These are phyloP conservation scores for Agrochola macilenta DNA, from an alignment of 2,888 invertebrate species.

Conservation along the genomic window DNA sequence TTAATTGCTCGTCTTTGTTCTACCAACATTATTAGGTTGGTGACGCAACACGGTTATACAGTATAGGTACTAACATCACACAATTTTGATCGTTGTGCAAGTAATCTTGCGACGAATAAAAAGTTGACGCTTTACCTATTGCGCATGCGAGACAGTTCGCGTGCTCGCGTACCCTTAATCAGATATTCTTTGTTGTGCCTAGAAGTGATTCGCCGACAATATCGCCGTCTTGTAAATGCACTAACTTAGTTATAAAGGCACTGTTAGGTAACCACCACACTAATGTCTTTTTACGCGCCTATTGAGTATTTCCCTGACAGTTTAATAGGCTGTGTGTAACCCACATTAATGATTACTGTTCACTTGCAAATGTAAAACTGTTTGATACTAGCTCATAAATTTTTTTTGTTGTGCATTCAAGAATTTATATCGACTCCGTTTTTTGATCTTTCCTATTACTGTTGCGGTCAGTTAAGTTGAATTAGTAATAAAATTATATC, in stretches of 20 bases:
- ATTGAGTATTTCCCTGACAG: slow-evolving; percentile 71
- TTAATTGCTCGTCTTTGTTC: slow-evolving; percentile 88
- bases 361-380: slow-evolving; percentile 65
- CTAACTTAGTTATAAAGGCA: slow-evolving; percentile 62
- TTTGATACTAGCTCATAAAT: slow-evolving; percentile 43
- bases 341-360: slow-evolving; percentile 65
- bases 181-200: slow-evolving; percentile 75
- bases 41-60: slow-evolving; percentile 83
- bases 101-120: slow-evolving; percentile 71
- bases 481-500: slow-evolving; percentile 47
- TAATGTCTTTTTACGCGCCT: slow-evolving; percentile 68
- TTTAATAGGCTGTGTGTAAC: slow-evolving; percentile 68
- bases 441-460: slow-evolving; percentile 52
- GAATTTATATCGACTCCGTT: slow-evolving; percentile 66
- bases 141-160: slow-evolving; percentile 74
- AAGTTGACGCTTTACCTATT: slow-evolving; percentile 66
- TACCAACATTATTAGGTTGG: slow-evolving; percentile 79
- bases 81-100: slow-evolving; percentile 85
- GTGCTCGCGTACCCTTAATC: slow-evolving; percentile 77
- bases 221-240: slow-evolving; percentile 55
- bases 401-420: slow-evolving; percentile 52
- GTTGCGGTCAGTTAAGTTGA: slow-evolving; percentile 44
- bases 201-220: slow-evolving; percentile 65
- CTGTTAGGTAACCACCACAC: slow-evolving; percentile 68
- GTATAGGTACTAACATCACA: slow-evolving; percentile 70